A percentile compares a stretch with the other conserved stretches of the same genome.
phyloP scores from a whole-genome alignment of 2,888 invertebrate genomes.

The Dasysyrphus albostriatus region DNA sequence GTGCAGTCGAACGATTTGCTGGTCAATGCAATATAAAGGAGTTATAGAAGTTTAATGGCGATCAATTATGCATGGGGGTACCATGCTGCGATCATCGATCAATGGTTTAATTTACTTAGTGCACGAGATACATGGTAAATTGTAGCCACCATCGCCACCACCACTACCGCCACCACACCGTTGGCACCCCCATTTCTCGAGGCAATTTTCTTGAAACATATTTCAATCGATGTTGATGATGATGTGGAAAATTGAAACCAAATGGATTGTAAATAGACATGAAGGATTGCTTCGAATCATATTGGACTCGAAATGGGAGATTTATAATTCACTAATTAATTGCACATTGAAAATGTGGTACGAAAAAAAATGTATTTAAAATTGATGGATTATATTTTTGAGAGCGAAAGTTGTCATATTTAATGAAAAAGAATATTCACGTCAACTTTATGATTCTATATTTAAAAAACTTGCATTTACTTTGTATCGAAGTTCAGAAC shows the following conservation, averaged over 20 bases:
- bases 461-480: too few relatives aligned
- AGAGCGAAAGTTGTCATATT: too few relatives aligned
- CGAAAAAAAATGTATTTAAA: background rate
- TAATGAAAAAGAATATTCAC: too few relatives aligned
- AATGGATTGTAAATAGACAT: conserved; percentile 26
- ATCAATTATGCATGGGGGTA: conserved; percentile 35
- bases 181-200: conserved; percentile 51
- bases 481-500: too few relatives aligned
- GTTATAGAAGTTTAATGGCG: conserved; percentile 18
- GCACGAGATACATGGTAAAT: conserved; percentile 41
- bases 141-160: background rate
- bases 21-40: conserved; percentile 2
- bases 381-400: too few relatives aligned
- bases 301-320: conserved; percentile 4
- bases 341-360: background rate
- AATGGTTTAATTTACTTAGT: conserved; percentile 39
- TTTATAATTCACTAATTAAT: background rate
- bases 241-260: conserved; percentile 54
- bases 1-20: conserved; percentile 21
- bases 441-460: too few relatives aligned
- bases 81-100: conserved; percentile 63
- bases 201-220: conserved; percentile 45
- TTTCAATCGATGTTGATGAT: conserved; percentile 49
- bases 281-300: conserved; percentile 27
- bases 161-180: background rate